These are phyloP conservation scores for Microctenopoma steveboyesi DNA, from an alignment of 2,797 vertebrate species.

Conservation along the genomic window DNA sequence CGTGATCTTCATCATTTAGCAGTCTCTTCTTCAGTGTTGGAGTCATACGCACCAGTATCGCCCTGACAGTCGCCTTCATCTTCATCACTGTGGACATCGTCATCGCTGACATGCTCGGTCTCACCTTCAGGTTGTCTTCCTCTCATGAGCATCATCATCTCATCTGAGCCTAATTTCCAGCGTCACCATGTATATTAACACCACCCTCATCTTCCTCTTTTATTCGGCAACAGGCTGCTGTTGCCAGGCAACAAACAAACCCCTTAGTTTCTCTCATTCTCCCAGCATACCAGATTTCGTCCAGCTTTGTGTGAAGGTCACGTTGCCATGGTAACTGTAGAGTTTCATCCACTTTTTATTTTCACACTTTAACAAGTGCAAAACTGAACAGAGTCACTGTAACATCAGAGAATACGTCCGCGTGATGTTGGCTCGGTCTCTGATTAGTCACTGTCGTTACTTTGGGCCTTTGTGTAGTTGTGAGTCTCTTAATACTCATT, in stretches of 20 bases:
- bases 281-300: constrained; percentile 3
- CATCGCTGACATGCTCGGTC: neutral
- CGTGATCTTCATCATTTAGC: neutral
- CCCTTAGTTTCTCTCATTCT: constrained; percentile 1
- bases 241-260: constrained; percentile 45
- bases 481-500: no score
- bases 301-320: constrained; percentile 15
- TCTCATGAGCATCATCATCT: neutral
- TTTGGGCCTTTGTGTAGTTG: neutral
- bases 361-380: neutral
- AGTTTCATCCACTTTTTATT: constrained; percentile 13
- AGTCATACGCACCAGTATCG: no score
- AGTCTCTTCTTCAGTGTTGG: neutral
- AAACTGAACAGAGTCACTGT: neutral
- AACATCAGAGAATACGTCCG: neutral
- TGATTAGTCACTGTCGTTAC: neutral
- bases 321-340: constrained; percentile 41
- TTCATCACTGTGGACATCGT: neutral
- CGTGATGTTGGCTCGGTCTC: no score
- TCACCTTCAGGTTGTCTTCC: neutral
- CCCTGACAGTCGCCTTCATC: neutral
- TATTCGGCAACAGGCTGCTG: constrained; percentile 45
- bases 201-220: neutral
- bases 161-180: neutral
- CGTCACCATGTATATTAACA: neutral